These are phyloP conservation scores for Ceramica pisi DNA, from an alignment of 2,888 invertebrate genomes.

Conservation along the genomic window DNA sequence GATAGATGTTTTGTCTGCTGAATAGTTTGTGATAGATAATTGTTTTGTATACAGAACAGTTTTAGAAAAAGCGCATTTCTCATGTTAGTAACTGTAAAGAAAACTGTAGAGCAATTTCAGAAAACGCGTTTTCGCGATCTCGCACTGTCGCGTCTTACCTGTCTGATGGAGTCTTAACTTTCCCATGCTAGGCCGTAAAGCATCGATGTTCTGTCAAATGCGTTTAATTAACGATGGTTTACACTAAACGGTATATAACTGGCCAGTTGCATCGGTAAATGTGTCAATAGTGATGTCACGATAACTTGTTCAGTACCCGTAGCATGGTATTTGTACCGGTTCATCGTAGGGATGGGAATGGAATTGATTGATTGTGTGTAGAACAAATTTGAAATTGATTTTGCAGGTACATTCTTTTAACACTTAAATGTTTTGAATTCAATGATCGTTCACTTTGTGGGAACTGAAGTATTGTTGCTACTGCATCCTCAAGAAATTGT, in stretches of 20 bases:
- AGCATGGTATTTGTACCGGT: constrained; percentile 65
- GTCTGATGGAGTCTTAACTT: not conserved
- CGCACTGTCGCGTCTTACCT: not conserved
- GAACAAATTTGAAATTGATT: constrained; percentile 2
- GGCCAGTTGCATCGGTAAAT: constrained; percentile 52
- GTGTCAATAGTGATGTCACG: constrained; percentile 65
- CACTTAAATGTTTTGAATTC: not conserved
- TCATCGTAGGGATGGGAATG: constrained; percentile 58
- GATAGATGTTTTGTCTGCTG: not conserved
- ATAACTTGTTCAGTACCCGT: constrained; percentile 47
- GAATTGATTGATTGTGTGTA: constrained; percentile 12
- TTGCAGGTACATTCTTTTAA: not conserved
- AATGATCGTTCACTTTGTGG: not conserved
- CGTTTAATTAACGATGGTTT: constrained; percentile 62
- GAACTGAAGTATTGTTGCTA: not conserved
- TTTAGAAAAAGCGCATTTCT: not conserved
- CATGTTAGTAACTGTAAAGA: not conserved
- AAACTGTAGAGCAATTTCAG: not conserved
- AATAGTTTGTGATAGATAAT: not conserved
- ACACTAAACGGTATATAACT: constrained; percentile 64
- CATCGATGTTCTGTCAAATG: constrained; percentile 62
- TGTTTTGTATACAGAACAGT: not conserved
- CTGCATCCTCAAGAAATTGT: not conserved
- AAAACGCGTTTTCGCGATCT: not conserved
- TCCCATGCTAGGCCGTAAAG: constrained; percentile 37